Conservation (phyloP, 2,888 invertebrate genomes). For the Physocephala rufipes region DNA sequence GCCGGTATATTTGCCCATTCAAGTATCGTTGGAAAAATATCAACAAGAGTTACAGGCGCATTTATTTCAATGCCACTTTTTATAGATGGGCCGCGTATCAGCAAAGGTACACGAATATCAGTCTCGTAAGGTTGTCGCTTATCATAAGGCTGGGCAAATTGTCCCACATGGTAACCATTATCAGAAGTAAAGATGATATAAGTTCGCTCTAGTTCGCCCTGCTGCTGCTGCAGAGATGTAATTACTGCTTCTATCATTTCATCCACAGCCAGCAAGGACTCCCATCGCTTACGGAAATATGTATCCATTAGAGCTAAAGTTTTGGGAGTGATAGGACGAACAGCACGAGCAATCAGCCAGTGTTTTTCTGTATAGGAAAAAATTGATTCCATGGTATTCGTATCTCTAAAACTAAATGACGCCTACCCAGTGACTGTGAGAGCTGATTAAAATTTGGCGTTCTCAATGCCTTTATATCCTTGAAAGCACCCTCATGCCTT, state of each 20-base stretch:
- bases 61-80: conserved; percentile 65
- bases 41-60: conserved; percentile 78
- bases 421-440: conserved; percentile 54
- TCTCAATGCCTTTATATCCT: conserved; percentile 71
- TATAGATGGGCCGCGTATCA: conserved; percentile 79
- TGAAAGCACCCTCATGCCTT: conserved; percentile 73
- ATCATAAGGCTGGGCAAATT: conserved; percentile 87
- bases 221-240: conserved; percentile 67
- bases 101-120: conserved; percentile 84
- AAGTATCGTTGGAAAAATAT: conserved; percentile 84
- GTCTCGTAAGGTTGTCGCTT: conserved; percentile 92
- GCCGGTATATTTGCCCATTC: conserved; percentile 71
- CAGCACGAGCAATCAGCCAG: conserved; percentile 75
- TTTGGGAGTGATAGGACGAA: conserved; percentile 71
- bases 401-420: not conserved
- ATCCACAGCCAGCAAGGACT: conserved; percentile 85
- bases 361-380: conserved; percentile 77
- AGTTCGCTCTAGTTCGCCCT: conserved; percentile 74
- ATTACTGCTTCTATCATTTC: conserved; percentile 79
- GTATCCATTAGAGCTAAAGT: conserved; percentile 74
- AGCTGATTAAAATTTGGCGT: conserved; percentile 75
- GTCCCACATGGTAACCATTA: conserved; percentile 91
- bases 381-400: not conserved
- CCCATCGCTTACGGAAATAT: conserved; percentile 79
- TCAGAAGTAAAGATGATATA: conserved; percentile 88